These are phyloP conservation scores for Ormyrus rosae DNA, from an alignment of 2,888 invertebrate genomes.

Conservation along the genomic window DNA sequence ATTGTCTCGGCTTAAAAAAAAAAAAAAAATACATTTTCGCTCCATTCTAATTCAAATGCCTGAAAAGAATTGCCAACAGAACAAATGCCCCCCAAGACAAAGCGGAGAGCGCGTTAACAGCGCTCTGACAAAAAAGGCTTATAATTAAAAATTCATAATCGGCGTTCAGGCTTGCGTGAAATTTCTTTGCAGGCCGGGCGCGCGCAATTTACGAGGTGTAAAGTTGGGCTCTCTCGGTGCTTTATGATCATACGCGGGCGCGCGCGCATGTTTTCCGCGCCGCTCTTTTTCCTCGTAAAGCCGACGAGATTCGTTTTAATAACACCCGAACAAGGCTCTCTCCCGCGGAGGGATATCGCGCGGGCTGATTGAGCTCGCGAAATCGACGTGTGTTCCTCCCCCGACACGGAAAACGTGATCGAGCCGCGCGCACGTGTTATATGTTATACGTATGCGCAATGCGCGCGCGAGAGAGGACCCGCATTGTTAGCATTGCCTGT, in stretches of 20 bases:
- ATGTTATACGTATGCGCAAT: background rate
- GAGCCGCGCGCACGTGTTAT: background rate
- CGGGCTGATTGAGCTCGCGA: too few relatives aligned
- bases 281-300: too few relatives aligned
- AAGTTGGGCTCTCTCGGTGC: background rate
- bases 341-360: too few relatives aligned
- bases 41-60: too few relatives aligned
- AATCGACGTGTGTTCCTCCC: too few relatives aligned
- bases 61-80: too few relatives aligned
- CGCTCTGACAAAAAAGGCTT: background rate
- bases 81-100: too few relatives aligned
- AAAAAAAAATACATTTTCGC: too few relatives aligned
- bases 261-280: conserved; percentile 29
- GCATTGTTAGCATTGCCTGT: conserved; percentile 55
- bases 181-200: conserved; percentile 16
- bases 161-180: background rate
- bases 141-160: conserved; percentile 21
- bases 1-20: too few relatives aligned
- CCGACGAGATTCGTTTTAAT: too few relatives aligned
- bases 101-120: background rate
- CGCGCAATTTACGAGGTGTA: conserved; percentile 28
- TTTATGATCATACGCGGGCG: conserved; percentile 52
- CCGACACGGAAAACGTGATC: too few relatives aligned
- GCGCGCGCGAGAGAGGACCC: conserved; percentile 37
- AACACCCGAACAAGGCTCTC: too few relatives aligned